Evolutionary conservation across 2,113 vertebrate species (phyloP), one percentile per base, ranked within the genome.

Genomic region (Mirza zaza): DNA sequence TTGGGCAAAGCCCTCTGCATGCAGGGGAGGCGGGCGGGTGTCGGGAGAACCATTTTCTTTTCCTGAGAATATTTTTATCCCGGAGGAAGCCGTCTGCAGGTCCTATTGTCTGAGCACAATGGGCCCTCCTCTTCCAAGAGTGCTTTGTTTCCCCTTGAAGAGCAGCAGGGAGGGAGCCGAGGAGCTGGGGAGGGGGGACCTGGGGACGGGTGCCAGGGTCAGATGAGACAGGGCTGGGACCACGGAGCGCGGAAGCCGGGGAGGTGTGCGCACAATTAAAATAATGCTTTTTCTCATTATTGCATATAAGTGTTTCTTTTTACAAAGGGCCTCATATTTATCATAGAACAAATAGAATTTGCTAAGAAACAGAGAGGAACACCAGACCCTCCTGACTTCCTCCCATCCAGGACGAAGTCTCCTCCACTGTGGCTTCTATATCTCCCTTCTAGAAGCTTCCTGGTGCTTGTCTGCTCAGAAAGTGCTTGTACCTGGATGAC

Each of bases 21-120:
- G 7, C 8, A 65, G 83, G 39, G 76, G 79, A 39, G 39, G 5
- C 4, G 27, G n/a, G 11, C 25, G 9, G 71, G 73, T 2, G 75
- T 5, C 17, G 6, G 29, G 87, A 39, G 36, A 14, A 11, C 73
- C 75, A 3, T 92, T 95, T 85, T 96, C 80, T 95, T 97, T 97
- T 97, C 97, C 97, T 93, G 97, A 96, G 96, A 97, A 96, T 97
- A 97, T 98, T 98, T 98, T 98, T 95, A 73, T 92, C 6, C 8
- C 55, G 71, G 91, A 93, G 98, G 97, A 98, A 97, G 94, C 92
- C 6, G 89, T 5, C 57, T 87, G 15, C 79, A 48, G 85, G 96
- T 77, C 52, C 94, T 91, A 98, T 98, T 98, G 98, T 98, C 90
- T 48, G 29, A 85, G 92, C 9, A 97, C 98, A 97, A 98, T 98